Evolutionary conservation across 2,113 vertebrate species (phyloP), one percentile per base, ranked within the genome.

Genomic region (Grantiella picta): DNA sequence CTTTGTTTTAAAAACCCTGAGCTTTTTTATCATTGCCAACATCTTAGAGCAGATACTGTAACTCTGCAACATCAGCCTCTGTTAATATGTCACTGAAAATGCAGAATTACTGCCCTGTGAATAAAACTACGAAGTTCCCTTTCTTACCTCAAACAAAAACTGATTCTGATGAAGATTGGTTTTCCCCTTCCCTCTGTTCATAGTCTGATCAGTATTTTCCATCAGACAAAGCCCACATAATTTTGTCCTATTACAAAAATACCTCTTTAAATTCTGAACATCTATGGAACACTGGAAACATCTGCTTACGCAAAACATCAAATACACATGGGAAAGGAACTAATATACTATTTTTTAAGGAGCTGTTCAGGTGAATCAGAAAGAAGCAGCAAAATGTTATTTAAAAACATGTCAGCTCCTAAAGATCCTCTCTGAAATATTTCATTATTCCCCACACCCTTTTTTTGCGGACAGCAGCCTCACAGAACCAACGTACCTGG

Each of bases 401-500:
- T 83, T 50, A 65, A 73, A 81, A 22, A 81, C 16, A 61, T 7
- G 29, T 17, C 53, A 57, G 12, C 29, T 92, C 60, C 71, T 77
- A 47, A 50, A 72, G 61, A 82, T 47, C 49, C 31, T 40, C 75
- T 70, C 52, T 35, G 57, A 60, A 49, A n/a, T 71, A 16, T 44
- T 31, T 89, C 33, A n/a, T 10, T 12, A 50, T n/a, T 61, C 22
- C 59, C 40, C 42, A 77, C 44, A n/a, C 42, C 11, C 36, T 69
- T 36, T 15, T 45, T 50, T 40, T 50, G n/a, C 15, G 12, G 61
- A 53, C 4, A 85, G n/a, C 47, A 86, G 42, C 61, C 49, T 59
- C 72, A 45, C 33, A 63, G 25, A 63, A 66, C 18, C 18, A 38
- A 36, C 33, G 12, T 33, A 99, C 99, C 99, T 99, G 99, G 21